Evolutionary conservation across 2,888 invertebrate genomes (phyloP).

Genomic region (Carterocephalus palaemon): DNA sequence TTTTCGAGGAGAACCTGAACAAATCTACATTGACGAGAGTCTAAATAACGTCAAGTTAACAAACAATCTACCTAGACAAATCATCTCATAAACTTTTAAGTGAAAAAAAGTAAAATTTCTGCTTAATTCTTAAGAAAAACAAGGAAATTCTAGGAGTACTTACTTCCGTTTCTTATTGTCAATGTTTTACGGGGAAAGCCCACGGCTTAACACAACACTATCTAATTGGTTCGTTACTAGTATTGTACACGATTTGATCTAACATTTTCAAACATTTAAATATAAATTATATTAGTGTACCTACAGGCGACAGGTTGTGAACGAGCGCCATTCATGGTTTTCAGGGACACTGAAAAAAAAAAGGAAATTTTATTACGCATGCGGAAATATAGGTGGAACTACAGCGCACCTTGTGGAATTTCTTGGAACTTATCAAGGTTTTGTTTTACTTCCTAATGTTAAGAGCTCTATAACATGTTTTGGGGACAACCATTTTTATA

Average conservation of each 20-base stretch:
- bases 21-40: constrained; percentile 21
- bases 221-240: constrained; percentile 64
- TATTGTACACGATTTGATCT: constrained; percentile 49
- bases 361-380: constrained; percentile 57
- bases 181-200: constrained; percentile 51
- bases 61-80: not conserved
- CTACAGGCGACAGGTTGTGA: constrained; percentile 58
- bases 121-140: constrained; percentile 34
- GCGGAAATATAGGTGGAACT: constrained; percentile 43
- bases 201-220: constrained; percentile 56
- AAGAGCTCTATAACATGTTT: no score
- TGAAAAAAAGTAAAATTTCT: constrained; percentile 20
- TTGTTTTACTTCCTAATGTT: no score
- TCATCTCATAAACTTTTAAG: constrained; percentile 1
- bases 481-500: no score
- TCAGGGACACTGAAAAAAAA: constrained; percentile 59
- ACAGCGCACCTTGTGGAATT: constrained; percentile 40
- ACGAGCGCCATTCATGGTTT: constrained; percentile 72
- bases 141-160: constrained; percentile 38
- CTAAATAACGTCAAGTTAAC: constrained; percentile 7
- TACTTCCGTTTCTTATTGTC: constrained; percentile 61
- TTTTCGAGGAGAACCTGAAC: constrained; percentile 54
- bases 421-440: no score
- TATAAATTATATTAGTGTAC: constrained; percentile 60
- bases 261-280: constrained; percentile 68